Percentiles rank a stretch among this genome's conserved stretches.
These are phyloP conservation scores for Catharus fuscescens DNA, from an alignment of 2,113 vertebrate species.

Conservation along the genomic window DNA sequence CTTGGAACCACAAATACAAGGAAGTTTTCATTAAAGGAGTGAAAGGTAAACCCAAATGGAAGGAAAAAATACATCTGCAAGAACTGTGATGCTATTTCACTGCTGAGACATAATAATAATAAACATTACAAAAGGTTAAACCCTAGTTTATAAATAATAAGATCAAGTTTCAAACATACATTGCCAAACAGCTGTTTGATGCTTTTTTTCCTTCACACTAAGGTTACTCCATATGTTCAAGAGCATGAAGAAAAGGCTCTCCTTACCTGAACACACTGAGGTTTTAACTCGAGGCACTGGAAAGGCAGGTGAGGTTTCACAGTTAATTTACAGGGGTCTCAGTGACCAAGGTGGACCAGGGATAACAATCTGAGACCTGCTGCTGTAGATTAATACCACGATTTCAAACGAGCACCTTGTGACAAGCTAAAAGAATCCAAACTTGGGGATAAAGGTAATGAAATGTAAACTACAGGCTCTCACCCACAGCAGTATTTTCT, in stretches of 20 bases:
- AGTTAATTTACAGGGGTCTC: not conserved
- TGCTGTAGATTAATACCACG: not conserved
- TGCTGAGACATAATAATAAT: not conserved
- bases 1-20: not conserved
- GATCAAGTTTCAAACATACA: not conserved
- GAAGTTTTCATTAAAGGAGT: not conserved
- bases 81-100: not conserved
- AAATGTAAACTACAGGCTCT: not conserved
- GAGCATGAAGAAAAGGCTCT: not conserved
- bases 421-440: not conserved
- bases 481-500: not conserved
- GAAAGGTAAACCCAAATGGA: not conserved
- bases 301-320: not conserved
- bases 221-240: not conserved
- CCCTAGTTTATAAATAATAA: constrained; percentile 38
- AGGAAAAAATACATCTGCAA: not conserved
- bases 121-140: constrained; percentile 36
- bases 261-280: not conserved
- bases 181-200: constrained; percentile 20
- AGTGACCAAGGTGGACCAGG: not conserved
- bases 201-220: not conserved
- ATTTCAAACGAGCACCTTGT: not conserved
- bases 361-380: not conserved
- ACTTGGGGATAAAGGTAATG: not conserved
- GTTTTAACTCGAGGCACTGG: not conserved